Base-by-base conservation (phyloP, 2,888 invertebrate species). In the Andrena minutula region DNA sequence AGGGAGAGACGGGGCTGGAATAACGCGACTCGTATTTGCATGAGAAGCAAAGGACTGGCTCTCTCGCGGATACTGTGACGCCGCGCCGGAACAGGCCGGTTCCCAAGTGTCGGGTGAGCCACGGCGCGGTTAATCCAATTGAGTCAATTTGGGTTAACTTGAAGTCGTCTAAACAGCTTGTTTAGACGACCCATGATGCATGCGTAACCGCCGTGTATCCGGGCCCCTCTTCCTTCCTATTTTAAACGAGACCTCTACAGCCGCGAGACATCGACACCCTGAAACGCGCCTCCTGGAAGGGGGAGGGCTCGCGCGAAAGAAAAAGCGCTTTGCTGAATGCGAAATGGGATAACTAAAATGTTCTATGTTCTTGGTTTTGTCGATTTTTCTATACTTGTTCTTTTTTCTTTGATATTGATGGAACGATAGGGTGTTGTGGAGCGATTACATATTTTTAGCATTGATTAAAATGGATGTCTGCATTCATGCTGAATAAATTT, bases 131-230 rank as follows among this genome's bases (percentile, higher is more conserved):
- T 94, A 94, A 94, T 94, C 91, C 91, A 94, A 94, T 94, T 93
- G 93, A 92, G 91, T 92, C 93, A 93, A 94, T 94, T 94, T 90
- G 89, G 93, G 93, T 94, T 94, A 94, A 93, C 94, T 94, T 93
- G 91, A 93, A 94, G 94, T 94, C 93, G 92, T 92, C 93, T 93
- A 94, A 94, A 94, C 94, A 93, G 93, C 91, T 93, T 92, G 93
- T 93, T 94, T 93, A 93, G 92, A 89, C 88, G 90, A 90, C 89
- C 88, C 89, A 87, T 91, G 90, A 91, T 90, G 91, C 89, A 91
- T 92, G 90, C 84, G 83, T 90, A 88, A 90, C 89, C 83, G 85
- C 83, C 84, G 86, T 85, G 88, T 91, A 92, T 92, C 92, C 93
- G 92, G 90, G 41, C 16, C 89, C 85, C 86, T 89, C 88, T 90